Base-by-base conservation (phyloP, 2,797 vertebrate species). In the Eospalax fontanierii region DNA sequence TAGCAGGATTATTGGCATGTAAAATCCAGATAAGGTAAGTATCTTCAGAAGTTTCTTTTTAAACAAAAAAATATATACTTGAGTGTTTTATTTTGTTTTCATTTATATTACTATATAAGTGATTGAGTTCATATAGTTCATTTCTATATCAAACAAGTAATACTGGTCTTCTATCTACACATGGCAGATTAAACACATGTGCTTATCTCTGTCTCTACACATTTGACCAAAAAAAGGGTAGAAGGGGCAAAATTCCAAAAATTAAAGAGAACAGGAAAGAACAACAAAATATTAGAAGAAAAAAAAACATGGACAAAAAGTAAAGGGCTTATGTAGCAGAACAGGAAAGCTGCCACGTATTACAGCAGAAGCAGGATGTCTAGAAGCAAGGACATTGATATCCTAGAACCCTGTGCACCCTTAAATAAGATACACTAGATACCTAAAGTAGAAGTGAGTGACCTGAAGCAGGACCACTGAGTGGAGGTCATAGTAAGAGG, bases 51-150 rank as follows among this genome's bases (percentile, higher is more conserved):
- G 3, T 83, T 76, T 80, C 24, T 71, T 78, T 85, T 85, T 46
- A 73, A 91, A 85, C 26, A 91, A 50, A 80, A 26, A 24, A 24
- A 79, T 68, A 66, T 82, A 46, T 28, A 79, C 54, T 74, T 74
- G 63, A 78, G 15, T 94, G n/a, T 84, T 81, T 85, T 35, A 43
- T 84, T 90, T 94, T 59, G 59, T 84, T 66, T 84, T 85, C 63
- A 78, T 84, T 82, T 50, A 90, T 50, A 50, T 89, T 59, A 46
- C 59, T 66, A 28, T 84, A 40, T 59, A 61, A 57, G 74, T 68
- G 24, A 1, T 61, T 94, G 54, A 66, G 46, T n/a, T n/a, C n/a
- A n/a, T n/a, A 5, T 76, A 66, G 46, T 81, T 90, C 70, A 86
- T n/a, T 88, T 22, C 75, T 9, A 74, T 22, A 46, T 76, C 38